Percentiles rank a stretch among this genome's conserved stretches.
These are phyloP conservation scores for Crax fasciolata DNA, from an alignment of 2,797 vertebrate genomes.

Conservation along the genomic window DNA sequence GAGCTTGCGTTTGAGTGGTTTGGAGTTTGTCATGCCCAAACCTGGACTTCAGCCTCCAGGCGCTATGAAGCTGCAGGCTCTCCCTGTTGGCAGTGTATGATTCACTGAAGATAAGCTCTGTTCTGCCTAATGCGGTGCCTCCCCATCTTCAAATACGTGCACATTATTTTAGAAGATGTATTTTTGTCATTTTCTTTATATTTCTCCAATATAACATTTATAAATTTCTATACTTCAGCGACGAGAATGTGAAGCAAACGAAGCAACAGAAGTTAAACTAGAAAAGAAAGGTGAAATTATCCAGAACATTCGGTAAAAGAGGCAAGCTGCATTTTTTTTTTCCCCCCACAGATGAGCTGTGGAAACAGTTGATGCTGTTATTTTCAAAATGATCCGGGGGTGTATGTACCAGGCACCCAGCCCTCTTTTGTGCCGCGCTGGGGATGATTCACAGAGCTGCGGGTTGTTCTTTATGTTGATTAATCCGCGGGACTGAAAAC, in stretches of 20 bases:
- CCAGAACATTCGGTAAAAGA: not conserved
- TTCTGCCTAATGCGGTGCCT: not conserved
- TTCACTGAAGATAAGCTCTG: conserved; percentile 16
- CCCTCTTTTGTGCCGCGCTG: conserved; percentile 66
- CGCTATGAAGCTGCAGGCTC: not conserved
- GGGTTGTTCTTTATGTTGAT: conserved; percentile 65
- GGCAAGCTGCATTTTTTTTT: conserved; percentile 7
- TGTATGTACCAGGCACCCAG: conserved; percentile 65
- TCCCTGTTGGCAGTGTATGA: not conserved
- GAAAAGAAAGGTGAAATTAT: conserved; percentile 19
- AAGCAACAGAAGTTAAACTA: not conserved
- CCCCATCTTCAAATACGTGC: not conserved
- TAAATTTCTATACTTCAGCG: not conserved
- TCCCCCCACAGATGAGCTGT: conserved; percentile 20
- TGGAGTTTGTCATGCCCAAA: not conserved
- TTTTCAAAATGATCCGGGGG: conserved; percentile 72
- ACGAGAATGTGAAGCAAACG: not conserved
- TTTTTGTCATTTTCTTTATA: not conserved
- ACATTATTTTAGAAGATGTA: not conserved
- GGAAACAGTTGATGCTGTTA: conserved; percentile 65
- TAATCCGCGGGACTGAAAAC: conserved; percentile 68
- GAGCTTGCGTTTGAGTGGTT: not conserved
- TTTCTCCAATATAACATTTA: not conserved
- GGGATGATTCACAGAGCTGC: conserved; percentile 70
- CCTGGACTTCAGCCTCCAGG: conserved; percentile 12